phyloP scores from a whole-genome alignment of 2,113 vertebrate genomes.

The Apistogramma diplotaenia region DNA sequence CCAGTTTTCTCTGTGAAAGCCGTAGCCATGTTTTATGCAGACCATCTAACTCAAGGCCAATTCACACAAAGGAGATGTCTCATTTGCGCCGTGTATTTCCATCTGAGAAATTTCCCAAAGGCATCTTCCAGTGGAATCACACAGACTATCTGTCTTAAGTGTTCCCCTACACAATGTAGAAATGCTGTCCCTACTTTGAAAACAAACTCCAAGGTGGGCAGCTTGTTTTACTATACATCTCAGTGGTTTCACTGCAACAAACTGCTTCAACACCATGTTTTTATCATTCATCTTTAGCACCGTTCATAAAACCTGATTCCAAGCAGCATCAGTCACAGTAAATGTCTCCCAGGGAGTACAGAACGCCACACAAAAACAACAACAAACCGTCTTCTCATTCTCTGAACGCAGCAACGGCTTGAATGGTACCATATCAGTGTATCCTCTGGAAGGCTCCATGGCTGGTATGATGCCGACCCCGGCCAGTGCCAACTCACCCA shows the following conservation, averaged over 20 bases:
- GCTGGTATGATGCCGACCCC: constrained; percentile 84
- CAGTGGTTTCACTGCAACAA: constrained; percentile 17
- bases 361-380: constrained; percentile 11
- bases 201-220: constrained; percentile 42
- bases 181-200: constrained; percentile 18
- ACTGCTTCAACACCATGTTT: constrained; percentile 1
- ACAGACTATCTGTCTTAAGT: constrained; percentile 51
- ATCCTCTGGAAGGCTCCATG: constrained; percentile 89
- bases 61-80: constrained; percentile 19
- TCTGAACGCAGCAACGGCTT: constrained; percentile 81
- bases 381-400: neutral
- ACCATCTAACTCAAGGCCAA: constrained; percentile 6
- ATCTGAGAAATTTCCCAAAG: constrained; percentile 59
- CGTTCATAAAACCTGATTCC: constrained; percentile 44
- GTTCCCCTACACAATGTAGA: constrained; percentile 24
- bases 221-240: constrained; percentile 46
- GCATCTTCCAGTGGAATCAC: constrained; percentile 47
- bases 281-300: constrained; percentile 34
- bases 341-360: constrained; percentile 19
- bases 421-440: constrained; percentile 92
- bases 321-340: neutral
- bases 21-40: constrained; percentile 12
- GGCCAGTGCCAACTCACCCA: constrained; percentile 82
- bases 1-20: constrained; percentile 24
- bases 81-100: constrained; percentile 38